Evolutionary conservation across 1,140 invertebrate genomes (phyloP).

Genomic region (Hyles vespertilio): DNA sequence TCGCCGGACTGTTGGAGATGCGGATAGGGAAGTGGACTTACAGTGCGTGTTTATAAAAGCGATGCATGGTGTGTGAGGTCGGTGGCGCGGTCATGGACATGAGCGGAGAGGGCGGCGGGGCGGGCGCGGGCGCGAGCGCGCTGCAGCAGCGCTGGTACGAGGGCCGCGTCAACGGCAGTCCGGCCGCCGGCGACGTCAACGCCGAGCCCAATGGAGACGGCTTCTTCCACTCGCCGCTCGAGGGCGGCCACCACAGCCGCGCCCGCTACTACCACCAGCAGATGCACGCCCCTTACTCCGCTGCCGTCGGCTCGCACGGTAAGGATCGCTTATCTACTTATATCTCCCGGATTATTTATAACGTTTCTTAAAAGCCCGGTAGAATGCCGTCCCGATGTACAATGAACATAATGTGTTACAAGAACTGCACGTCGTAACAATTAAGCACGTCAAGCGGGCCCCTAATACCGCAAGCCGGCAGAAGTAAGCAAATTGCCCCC

Average conservation of each 20-base stretch:
- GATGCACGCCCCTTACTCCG: constrained; percentile 72
- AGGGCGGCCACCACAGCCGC: constrained; percentile 71
- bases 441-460: constrained; percentile 43
- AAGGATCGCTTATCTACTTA: constrained; percentile 25
- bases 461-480: constrained; percentile 49
- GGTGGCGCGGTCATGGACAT: constrained; percentile 68
- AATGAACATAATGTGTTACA: constrained; percentile 13
- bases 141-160: constrained; percentile 74
- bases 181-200: constrained; percentile 60
- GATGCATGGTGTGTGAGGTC: constrained; percentile 72
- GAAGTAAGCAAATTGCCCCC: constrained; percentile 54
- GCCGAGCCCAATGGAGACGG: constrained; percentile 60
- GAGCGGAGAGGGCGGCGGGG: constrained; percentile 61
- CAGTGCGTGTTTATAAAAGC: constrained; percentile 64
- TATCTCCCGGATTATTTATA: background rate
- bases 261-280: constrained; percentile 74
- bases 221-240: constrained; percentile 73
- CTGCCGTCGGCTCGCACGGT: constrained; percentile 71
- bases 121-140: constrained; percentile 45
- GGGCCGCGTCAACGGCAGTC: constrained; percentile 71
- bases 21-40: constrained; percentile 62
- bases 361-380: constrained; percentile 8
- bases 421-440: constrained; percentile 41
- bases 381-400: constrained; percentile 18
- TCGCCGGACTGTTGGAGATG: constrained; percentile 39